Evolutionary conservation across 2,888 invertebrate genomes (phyloP), one percentile per base, ranked within the genome.

Genomic region (Willowsia nigromaculata): DNA sequence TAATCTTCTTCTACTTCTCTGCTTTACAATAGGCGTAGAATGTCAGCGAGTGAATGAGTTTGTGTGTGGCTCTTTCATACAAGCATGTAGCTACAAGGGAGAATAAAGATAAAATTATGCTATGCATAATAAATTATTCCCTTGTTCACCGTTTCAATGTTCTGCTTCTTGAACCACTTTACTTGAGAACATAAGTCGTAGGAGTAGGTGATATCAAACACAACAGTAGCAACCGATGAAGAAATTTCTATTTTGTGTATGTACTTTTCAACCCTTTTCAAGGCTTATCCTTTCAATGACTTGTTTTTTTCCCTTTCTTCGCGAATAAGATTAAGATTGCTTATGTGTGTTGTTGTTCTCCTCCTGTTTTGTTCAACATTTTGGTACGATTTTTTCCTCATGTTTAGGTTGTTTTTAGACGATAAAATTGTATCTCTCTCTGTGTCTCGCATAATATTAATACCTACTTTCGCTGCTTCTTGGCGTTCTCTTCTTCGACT

Each of bases 101-200:
- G 27, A 25, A 37, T 43, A 43, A 74, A 43, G 87, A 87, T 87
- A n/a, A n/a, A n/a, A 87, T 87, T 81, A 87, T 50, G 65, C 83
- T 83, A 88, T 88, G 88, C 88, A 88, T 88, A 88, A 88, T 88
- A 83, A 88, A 88, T 88, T 88, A 88, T 88, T 88, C 88, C 88
- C 88, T 83, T 88, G 88, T 88, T 88, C 88, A 88, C 88, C 88
- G 88, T 88, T 83, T 83, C 83, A 83, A 83, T 88, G 88, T 88
- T 88, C 83, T 88, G 81, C 76, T 83, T 83, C 83, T 83, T 88
- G 76, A 81, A 59, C 81, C 47, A 74, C 65, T 40, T 30, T 65
- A 65, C 47, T 82, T 47, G n/a, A 78, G 13, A 78, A 74, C 47
- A 74, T 0, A 15, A 43, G 71, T n/a, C 3, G 30, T 15, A 11